phyloP scores from a whole-genome alignment of 2,888 invertebrate species.

The Seladonia tumulorum region DNA sequence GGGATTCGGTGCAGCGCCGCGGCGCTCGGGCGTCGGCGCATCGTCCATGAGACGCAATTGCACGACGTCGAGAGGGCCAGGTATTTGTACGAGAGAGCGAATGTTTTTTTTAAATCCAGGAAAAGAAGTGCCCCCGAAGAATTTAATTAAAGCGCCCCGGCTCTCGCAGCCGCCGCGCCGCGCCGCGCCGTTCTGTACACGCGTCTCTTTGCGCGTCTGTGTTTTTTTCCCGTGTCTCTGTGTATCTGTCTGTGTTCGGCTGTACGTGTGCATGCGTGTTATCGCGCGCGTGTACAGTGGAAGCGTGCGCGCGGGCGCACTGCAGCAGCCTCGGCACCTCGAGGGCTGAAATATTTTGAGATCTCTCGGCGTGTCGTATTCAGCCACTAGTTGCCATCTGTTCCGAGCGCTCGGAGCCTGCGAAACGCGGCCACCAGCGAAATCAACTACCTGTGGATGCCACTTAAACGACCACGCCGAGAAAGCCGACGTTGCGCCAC shows the following conservation, averaged over 20 bases:
- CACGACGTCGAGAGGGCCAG: background rate
- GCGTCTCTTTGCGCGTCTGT: background rate
- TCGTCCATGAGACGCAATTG: background rate
- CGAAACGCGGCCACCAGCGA: conserved; percentile 75
- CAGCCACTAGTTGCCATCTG: conserved; percentile 73
- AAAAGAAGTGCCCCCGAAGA: conserved; percentile 49
- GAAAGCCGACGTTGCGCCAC: conserved; percentile 25
- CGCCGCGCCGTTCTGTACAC: background rate
- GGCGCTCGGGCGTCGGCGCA: background rate
- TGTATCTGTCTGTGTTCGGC: background rate
- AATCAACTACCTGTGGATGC: conserved; percentile 82
- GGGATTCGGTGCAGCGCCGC: background rate
- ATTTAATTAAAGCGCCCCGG: conserved; percentile 55
- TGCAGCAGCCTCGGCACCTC: background rate
- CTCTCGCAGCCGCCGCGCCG: background rate
- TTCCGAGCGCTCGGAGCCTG: conserved; percentile 62
- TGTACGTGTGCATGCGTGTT: background rate
- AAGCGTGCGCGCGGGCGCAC: background rate
- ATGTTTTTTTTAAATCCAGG: conserved; percentile 49
- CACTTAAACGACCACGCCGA: conserved; percentile 68
- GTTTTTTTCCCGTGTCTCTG: background rate
- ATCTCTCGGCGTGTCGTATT: conserved; percentile 52
- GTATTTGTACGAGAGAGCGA: conserved; percentile 21
- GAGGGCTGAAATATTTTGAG: conserved; percentile 53
- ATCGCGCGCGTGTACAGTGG: background rate